Base-by-base conservation (phyloP, 2,888 invertebrate species). In the Netelia virgata region DNA sequence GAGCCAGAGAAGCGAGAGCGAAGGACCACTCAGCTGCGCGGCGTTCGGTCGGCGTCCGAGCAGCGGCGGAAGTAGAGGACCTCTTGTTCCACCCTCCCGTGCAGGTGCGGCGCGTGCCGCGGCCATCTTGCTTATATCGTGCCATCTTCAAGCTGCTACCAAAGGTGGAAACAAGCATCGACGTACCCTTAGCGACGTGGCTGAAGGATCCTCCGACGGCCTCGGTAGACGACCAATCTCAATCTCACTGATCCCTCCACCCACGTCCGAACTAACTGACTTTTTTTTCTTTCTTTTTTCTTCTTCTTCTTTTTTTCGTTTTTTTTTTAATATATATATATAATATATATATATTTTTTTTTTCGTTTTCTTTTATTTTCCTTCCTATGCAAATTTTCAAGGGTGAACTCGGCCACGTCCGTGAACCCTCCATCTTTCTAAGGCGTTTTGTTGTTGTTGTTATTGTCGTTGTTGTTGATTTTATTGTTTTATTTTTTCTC, bases 111-210 rank as follows among this genome's bases (percentile, higher is more conserved):
- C 97, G 95, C 96, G 97, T 94, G 96, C 97, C 95, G 97, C 97
- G 95, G 97, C 97, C 97, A 97, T 97, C 97, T 97, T 97, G 97
- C 97, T 97, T 95, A 97, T 97, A 96, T 97, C 97, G 96, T 97
- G 97, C 95, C 97, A 97, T 95, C 96, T 97, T 88, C 93, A 93
- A 89, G 91, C 91, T 82, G 90, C 90, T 89, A 86, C 86, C 72
- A 86, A 85, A 82, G 84, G 70, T 87, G 91, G 90, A 84, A 92
- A 91, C 90, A 93, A 92, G 90, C 93, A 93, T 87, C 93, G 93
- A 88, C 92, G 93, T 89, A 92, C 93, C 90, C 93, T 93, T 91
- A 93, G 93, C 90, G 93, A 93, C 90, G 93, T 93, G 84, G 93
- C 93, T 91, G 93, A 93, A 91, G 93, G 92, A 91, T 93, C 93